Evolutionary conservation across 2,113 vertebrate species (phyloP), one percentile per base, ranked within the genome.

Genomic region (Amia ocellicauda): DNA sequence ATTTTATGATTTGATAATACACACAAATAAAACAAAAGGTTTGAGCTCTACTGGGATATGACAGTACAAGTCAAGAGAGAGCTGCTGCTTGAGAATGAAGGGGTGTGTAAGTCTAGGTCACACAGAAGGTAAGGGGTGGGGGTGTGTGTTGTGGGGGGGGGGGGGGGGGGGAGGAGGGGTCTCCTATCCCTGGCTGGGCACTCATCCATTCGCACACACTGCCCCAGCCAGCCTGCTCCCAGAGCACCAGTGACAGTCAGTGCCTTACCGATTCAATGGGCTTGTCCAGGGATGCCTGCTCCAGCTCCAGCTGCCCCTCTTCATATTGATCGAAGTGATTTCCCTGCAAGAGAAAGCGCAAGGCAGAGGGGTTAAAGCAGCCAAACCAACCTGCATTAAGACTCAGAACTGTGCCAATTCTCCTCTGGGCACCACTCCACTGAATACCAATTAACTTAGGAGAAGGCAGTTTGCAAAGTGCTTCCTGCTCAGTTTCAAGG

Each of bases 241-340:
- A 85, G 77, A 72, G 67, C 77, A 80, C 52, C 1, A 79, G 17
- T 77, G 73, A 79, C 49, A 24, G 69, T 73, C 76, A 73, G 2
- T 41, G 73, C 81, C 97, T 99, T 98, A 99, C 97, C 96, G 97
- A 93, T 97, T 99, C 97, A 73, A 99, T 99, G 71, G 97, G 97
- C 87, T 99, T 99, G 92, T 99, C 97, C 82, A 99, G 83, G 71
- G 97, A 99, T 0, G 97, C 96, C 75, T 99, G 97, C 78, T 99
- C 97, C 77, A 99, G 88, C 86, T 99, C 97, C 92, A 99, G 80
- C 78, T 99, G 97, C 82, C 97, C 97, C 74, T 99, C 97, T 83
- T 99, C 97, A 86, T 98, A 99, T 3, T 98, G 95, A 90, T 99
- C 97, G 89, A 99, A 99, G 89, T 98, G 95, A 93, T 98, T 99